Evolutionary conservation across 2,113 vertebrate genomes (phyloP).

Genomic region (Poecilia latipinna): DNA sequence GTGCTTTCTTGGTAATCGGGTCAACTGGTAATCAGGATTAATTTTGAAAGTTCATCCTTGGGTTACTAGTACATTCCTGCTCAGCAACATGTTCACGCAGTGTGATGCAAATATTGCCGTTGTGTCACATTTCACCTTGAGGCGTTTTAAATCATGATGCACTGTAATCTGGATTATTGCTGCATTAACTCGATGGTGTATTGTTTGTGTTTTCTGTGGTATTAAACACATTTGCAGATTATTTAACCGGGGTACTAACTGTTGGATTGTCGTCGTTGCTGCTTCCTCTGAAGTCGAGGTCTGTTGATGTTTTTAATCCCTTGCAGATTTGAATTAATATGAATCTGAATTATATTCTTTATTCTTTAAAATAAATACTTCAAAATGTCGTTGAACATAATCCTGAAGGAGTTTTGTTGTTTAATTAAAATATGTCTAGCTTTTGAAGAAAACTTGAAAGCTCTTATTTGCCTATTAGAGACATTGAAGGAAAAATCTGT

Average conservation of each 20-base stretch:
- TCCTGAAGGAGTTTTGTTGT: neutral
- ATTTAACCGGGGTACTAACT: conserved; percentile 43
- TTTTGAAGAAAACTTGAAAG: neutral
- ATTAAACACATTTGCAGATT: neutral
- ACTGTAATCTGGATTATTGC: conserved; percentile 62
- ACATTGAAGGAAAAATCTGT: too few species aligned
- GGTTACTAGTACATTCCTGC: conserved; percentile 66
- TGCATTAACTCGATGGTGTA: conserved; percentile 31
- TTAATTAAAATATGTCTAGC: neutral
- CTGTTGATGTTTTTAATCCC: neutral
- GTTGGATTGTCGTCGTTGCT: conserved; percentile 17
- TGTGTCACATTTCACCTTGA: conserved; percentile 62
- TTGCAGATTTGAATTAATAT: neutral
- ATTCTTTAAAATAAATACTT: neutral
- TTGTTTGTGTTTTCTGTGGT: conserved; percentile 14
- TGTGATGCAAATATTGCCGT: conserved; percentile 20
- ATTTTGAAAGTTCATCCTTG: conserved; percentile 59
- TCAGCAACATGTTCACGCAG: conserved; percentile 47
- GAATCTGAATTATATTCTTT: neutral
- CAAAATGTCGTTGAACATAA: neutral
- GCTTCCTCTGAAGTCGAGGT: neutral
- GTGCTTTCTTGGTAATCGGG: conserved; percentile 10
- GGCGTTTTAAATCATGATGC: conserved; percentile 60
- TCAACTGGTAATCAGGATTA: conserved; percentile 62
- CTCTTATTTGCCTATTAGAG: neutral